Base-by-base conservation (phyloP, 2,888 invertebrate genomes). In the Agrotis clavis region DNA sequence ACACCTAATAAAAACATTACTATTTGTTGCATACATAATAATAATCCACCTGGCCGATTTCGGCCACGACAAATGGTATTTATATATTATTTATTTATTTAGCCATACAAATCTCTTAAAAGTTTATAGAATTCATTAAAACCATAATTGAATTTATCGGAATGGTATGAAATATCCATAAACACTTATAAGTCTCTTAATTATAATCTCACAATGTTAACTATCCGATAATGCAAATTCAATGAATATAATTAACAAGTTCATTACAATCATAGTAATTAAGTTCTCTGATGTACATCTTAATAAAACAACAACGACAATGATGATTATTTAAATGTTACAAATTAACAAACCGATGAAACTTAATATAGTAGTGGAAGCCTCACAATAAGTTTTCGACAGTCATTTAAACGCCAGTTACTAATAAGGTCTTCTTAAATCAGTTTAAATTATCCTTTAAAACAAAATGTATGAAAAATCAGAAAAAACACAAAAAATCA, bases 401-500 rank as follows among this genome's bases (percentile, higher is more conserved):
- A 73, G 67, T 63, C 70, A 73, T 79, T 71, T 70, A 79, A 62
- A 83, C 59, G 41, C 30, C 61, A 21, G 67, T 70, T 64, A 25
- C 4, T 61, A 71, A 77, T 41, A 76, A 77, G 76, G 67, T 63
- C 61, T 61, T 71, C 60, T 71, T 69, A 72, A 82, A 80, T 71
- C 50, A 70, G 77, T 81, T 82, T 71, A 82, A 79, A 74, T 65
- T 71, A 72, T 74, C 70, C 70, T 69, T 79, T 64, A 78, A 75
- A 71, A 78, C 70, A 84, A 87, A 88, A 88, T 89, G 83, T 71
- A 78, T 70, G 71, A 86, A 85, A 85, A 83, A 78, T 71, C 72
- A 64, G 66, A 83, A 81, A 86, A 89, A 82, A 76, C 72, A 79
- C 78, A 87, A 85, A 89, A 88, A 91, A 95, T 95, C 92, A 95